phyloP scores from a whole-genome alignment of 30 jellyfish, hydroid and myxozoan genomes.

The Chrysaora quinquecirrha region DNA sequence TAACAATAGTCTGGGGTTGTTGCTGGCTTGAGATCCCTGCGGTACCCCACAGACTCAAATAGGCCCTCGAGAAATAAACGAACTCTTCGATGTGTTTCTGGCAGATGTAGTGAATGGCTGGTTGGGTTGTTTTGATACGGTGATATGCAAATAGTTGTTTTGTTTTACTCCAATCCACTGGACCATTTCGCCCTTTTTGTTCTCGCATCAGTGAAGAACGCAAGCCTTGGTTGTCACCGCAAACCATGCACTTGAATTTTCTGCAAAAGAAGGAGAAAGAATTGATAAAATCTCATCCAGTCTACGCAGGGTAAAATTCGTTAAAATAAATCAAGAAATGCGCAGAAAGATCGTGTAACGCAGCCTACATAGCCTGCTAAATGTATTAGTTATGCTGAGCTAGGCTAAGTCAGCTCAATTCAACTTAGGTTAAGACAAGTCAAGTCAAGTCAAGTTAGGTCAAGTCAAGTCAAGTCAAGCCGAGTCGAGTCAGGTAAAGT shows the following conservation, averaged over 20 bases:
- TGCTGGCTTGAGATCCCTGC: conserved; percentile 46
- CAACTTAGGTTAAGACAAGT: no score
- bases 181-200: conserved; percentile 68
- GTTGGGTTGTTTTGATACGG: conserved; percentile 50
- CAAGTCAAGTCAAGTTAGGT: no score
- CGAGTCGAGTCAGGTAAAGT: no score
- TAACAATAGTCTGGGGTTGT: conserved; percentile 3
- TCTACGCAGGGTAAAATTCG: no score
- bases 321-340: no score
- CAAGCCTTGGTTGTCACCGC: conserved; percentile 56
- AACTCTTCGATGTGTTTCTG: conserved; percentile 68
- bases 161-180: conserved; percentile 67
- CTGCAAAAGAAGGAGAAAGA: conserved; percentile 7
- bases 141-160: conserved; percentile 63
- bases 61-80: conserved; percentile 60
- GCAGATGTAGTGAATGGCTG: conserved; percentile 55
- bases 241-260: conserved; percentile 63
- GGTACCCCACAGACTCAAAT: conserved; percentile 58
- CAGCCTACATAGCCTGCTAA: no score
- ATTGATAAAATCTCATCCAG: no score
- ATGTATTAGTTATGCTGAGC: no score
- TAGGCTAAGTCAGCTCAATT: no score
- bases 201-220: conserved; percentile 63
- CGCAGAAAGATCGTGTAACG: not conserved
- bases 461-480: no score